A percentile compares a stretch with the other conserved stretches of the same genome.
Evolutionary conservation across 2,888 invertebrate species (phyloP).

Genomic region (Neocrepidodera transversa): DNA sequence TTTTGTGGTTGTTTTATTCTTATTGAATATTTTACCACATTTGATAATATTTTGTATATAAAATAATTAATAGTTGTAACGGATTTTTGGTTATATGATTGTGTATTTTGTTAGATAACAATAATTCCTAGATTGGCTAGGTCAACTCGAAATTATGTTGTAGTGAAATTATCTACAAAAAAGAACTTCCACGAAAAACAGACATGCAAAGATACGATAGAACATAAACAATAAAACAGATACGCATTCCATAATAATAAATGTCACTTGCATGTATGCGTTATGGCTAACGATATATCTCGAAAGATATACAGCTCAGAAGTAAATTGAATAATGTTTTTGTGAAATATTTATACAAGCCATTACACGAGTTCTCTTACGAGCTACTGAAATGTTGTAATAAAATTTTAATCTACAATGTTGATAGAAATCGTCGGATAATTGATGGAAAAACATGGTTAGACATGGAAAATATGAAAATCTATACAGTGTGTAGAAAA

Average conservation of each 20-base stretch:
- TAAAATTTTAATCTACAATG: not conserved
- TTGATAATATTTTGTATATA: too few species aligned
- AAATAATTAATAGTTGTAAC: too few species aligned
- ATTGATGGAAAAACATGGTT: too few species aligned
- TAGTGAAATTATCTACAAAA: conserved; percentile 3
- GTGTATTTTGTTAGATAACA: too few species aligned
- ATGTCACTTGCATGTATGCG: conserved; percentile 33
- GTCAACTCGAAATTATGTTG: conserved; percentile 6
- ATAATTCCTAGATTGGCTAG: too few species aligned
- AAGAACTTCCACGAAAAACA: conserved; percentile 26
- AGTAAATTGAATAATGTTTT: conserved; percentile 25
- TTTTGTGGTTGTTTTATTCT: too few species aligned
- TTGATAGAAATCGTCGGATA: too few species aligned
- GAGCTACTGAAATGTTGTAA: conserved; percentile 15
- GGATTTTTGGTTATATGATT: too few species aligned
- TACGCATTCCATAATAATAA: conserved; percentile 36
- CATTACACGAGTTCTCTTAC: conserved; percentile 1
- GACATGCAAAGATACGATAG: conserved; percentile 32
- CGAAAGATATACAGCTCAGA: conserved; percentile 16
- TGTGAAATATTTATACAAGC: conserved; percentile 13
- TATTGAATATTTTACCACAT: too few species aligned
- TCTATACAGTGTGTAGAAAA: too few species aligned
- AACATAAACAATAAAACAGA: conserved; percentile 35
- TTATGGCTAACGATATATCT: conserved; percentile 15
- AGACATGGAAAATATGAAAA: too few species aligned